These are phyloP conservation scores for Synergus gifuensis DNA, from an alignment of 2,888 invertebrate genomes.

Conservation along the genomic window DNA sequence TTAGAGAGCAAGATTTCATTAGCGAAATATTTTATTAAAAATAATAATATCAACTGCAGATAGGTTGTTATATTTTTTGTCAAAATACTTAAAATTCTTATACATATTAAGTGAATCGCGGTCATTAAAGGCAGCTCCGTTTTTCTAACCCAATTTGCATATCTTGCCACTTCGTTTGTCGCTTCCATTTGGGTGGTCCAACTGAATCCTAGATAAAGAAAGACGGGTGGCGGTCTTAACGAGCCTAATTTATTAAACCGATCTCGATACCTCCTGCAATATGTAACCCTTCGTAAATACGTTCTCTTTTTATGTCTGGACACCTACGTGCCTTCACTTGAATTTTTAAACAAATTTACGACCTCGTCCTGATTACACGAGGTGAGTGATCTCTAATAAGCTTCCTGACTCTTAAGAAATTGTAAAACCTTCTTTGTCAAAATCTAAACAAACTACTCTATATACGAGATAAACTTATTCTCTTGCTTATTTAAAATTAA, in stretches of 20 bases:
- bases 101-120: slow-evolving; percentile 22
- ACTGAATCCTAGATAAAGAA: slow-evolving; percentile 48
- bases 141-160: slow-evolving; percentile 50
- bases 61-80: slow-evolving; percentile 4
- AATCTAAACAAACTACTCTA: background rate
- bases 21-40: background rate
- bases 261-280: slow-evolving; percentile 48
- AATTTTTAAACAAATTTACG: slow-evolving; percentile 33
- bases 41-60: background rate
- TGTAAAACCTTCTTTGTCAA: slow-evolving; percentile 5
- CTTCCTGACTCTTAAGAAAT: slow-evolving; percentile 28
- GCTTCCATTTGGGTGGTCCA: slow-evolving; percentile 52
- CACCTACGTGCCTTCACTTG: slow-evolving; percentile 39
- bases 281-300: slow-evolving; percentile 40
- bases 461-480: background rate
- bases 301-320: slow-evolving; percentile 28
- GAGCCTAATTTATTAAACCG: slow-evolving; percentile 58
- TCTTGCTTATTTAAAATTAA: background rate
- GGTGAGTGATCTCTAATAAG: slow-evolving; percentile 40
- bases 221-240: slow-evolving; percentile 54
- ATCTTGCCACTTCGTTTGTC: slow-evolving; percentile 45
- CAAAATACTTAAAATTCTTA: slow-evolving; percentile 3
- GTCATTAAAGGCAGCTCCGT: slow-evolving; percentile 42
- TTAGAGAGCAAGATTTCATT: background rate
- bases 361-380: slow-evolving; percentile 31